Evolutionary conservation across 2,113 vertebrate species (phyloP), one percentile per base, ranked within the genome.

Genomic region (Nyctibius bracteatus): DNA sequence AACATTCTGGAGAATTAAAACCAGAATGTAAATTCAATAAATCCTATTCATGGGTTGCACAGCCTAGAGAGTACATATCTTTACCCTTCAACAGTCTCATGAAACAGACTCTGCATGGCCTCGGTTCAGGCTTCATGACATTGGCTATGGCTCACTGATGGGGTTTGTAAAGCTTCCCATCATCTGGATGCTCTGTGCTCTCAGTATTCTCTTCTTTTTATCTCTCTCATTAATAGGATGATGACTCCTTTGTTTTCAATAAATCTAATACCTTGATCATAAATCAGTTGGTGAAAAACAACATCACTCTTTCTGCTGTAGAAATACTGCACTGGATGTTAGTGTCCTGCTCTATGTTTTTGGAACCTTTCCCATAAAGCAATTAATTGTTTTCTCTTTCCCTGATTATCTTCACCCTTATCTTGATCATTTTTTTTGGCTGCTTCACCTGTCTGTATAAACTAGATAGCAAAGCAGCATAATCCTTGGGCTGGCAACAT

Each of bases 341-440:
- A 33, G 46, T 20, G 41, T 85, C 82, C 79, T 62, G 35, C 52
- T 83, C 28, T 5, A 1, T 74, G 75, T 44, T 71, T 71, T 86
- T 92, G 67, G 75, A 96, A 83, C n/a, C 25, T 63, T 91, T 88
- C 87, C 62, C 62, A 28, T 67, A 75, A 72, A 67, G 20, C 21
- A 72, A 86, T 82, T 82, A 62, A 86, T 90, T 85, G 12, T 88
- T 94, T 96, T 82, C 47, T 75, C 13, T 92, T 91, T 86, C 25
- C 52, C 33, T 92, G 22, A 88, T 86, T 90, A 67, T 75, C 43
- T 67, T 71, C 43, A 80, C n/a, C 43, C 28, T 75, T 94, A 79
- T 46, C 61, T 71, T 0, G 0, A 75, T 67, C 2, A n/a, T 58
- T 72, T 83, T 87, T 90, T 58, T 57, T 3, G 0, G 9, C 57